Conservation (phyloP, 2,113 vertebrate species). For the Thamnaconus septentrionalis region DNA sequence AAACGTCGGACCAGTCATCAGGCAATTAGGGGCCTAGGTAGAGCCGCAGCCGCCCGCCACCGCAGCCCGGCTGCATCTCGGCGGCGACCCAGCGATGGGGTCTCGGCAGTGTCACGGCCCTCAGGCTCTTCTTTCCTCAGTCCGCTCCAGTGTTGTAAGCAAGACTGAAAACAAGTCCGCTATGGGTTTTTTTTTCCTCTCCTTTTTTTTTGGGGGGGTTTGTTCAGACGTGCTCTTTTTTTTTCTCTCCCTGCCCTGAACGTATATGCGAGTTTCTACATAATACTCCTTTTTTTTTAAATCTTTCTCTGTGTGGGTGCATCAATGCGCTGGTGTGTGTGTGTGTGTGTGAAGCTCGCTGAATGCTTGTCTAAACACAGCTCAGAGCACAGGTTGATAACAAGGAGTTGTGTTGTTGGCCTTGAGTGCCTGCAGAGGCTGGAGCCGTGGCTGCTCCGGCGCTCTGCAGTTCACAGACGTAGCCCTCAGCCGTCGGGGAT, state of each 20-base stretch:
- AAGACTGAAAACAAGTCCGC: constrained; percentile 22
- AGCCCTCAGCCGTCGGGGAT: constrained; percentile 75
- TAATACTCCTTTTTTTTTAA: too few relatives aligned
- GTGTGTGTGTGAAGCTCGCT: too few relatives aligned
- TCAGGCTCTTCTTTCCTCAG: constrained; percentile 53
- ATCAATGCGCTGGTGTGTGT: too few relatives aligned
- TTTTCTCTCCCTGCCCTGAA: constrained; percentile 22
- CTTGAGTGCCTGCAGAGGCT: constrained; percentile 72
- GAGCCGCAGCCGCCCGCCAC: constrained; percentile 46
- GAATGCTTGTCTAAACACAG: constrained; percentile 33
- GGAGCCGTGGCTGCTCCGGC: constrained; percentile 70
- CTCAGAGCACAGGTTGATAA: constrained; percentile 67
- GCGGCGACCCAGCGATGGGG: constrained; percentile 43
- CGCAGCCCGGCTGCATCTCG: constrained; percentile 53
- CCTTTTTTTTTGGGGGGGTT: constrained; percentile 43
- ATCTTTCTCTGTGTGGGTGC: too few relatives aligned
- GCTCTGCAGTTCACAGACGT: constrained; percentile 75
- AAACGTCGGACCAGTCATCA: constrained; percentile 62
- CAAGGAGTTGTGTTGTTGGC: constrained; percentile 73
- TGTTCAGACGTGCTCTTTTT: constrained; percentile 35
- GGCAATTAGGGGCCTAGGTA: constrained; percentile 70
- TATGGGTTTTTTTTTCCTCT: constrained; percentile 35
- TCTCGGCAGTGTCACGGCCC: constrained; percentile 48
- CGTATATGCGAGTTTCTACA: constrained; percentile 20
- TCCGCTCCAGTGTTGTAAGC: constrained; percentile 38